Evolutionary conservation across 2,113 vertebrate genomes (phyloP).

Genomic region (Syrmaticus mikado): DNA sequence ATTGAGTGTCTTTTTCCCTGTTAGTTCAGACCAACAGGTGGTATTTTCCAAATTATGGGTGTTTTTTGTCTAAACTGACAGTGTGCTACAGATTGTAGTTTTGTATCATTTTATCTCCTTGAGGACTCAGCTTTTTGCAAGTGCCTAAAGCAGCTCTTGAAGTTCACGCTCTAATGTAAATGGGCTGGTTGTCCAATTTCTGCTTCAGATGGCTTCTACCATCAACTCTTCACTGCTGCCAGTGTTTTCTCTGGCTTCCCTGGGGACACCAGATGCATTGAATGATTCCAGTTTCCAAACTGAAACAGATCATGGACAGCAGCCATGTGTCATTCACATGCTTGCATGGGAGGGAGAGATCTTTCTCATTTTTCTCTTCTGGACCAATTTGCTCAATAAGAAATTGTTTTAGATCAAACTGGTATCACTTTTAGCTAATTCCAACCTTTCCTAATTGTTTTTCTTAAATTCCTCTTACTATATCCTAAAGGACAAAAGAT

Average conservation of each 20-base stretch:
- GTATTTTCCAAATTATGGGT: background rate
- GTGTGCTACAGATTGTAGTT: background rate
- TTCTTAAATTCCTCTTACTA: background rate
- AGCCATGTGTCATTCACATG: conserved; percentile 57
- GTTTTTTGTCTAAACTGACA: background rate
- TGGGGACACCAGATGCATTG: conserved; percentile 53
- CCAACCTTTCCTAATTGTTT: background rate
- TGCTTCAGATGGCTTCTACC: conserved; percentile 48
- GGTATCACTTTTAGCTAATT: background rate
- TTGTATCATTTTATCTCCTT: background rate
- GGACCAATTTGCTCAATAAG: background rate
- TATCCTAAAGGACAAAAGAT: background rate
- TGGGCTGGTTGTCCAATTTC: background rate
- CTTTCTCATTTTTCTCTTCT: conserved; percentile 13
- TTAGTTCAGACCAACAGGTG: background rate
- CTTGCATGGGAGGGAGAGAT: conserved; percentile 14
- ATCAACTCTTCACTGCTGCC: conserved; percentile 37
- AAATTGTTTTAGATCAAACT: background rate
- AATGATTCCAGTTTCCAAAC: conserved; percentile 34
- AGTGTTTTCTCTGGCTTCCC: conserved; percentile 45
- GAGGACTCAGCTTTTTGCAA: background rate
- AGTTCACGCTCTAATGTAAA: background rate
- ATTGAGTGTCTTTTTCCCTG: background rate
- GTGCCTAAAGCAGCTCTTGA: background rate
- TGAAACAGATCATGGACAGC: conserved; percentile 36